Base-by-base conservation (phyloP, 2,888 invertebrate genomes). In the Synergus itoensis region DNA sequence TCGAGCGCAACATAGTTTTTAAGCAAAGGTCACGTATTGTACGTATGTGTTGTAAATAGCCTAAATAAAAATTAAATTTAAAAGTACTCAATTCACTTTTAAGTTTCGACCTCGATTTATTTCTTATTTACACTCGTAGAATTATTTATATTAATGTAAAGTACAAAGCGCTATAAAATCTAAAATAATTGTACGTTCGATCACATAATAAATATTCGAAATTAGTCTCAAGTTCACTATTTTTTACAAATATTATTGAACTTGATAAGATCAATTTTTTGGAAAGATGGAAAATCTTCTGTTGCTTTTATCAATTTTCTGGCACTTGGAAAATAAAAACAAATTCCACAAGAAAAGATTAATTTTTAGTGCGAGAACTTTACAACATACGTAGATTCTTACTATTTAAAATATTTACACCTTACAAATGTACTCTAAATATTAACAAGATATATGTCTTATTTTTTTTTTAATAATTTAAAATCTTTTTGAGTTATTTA, bases 31-130 rank as follows among this genome's bases (percentile, higher is more conserved):
- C 89, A 90, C 90, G 91, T 91, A 91, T 91, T 91, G 91, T 91
- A 91, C 90, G 91, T 91, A 91, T 91, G 90, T 91, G 91, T 91
- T 91, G 91, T 91, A 91, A 87, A 91, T 91, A 91, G 91, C 90
- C 90, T 91, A 90, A 91, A 91, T 91, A 91, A 91, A 91, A 91
- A 91, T 89, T 89, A 91, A 90, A 90, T 91, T 91, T 91, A 91
- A 91, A 90, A 89, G 86, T 90, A 89, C 79, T 77, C 77, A 77
- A 40, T 65, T 76, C 48, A 28, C 14, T 69, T 69, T 69, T 69
- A 41, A 67, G 48, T 69, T 45, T 28, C 43, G 45, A 45, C 28
- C 45, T 21, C 28, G 28, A 28, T 69, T 48, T 48, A 69, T 45
- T 48, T 28, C 28, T 45, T 69, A 69, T 69, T 69, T 69, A 48